Base-by-base conservation (phyloP, 2,888 invertebrate genomes). In the Apoderus coryli region DNA sequence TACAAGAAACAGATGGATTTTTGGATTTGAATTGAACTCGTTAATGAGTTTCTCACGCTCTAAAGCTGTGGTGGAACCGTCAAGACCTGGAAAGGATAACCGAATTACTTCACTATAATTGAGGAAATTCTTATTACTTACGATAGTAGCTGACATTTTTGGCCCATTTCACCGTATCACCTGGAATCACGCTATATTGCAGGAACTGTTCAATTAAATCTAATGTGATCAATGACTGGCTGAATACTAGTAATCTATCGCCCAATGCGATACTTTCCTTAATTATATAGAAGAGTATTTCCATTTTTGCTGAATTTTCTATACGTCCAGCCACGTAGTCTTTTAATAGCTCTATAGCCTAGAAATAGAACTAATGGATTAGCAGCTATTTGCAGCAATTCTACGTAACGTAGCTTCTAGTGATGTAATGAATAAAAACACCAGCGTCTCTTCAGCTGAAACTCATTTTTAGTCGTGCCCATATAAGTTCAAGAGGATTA, bases 31-130 rank as follows among this genome's bases (percentile, higher is more conserved):
- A 53, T 98, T 98, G 57, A 96, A 98, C 53, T 89, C 86, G 56
- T 92, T 90, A 37, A 98, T 95, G 13, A 96, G 65, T 52, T 88
- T 88, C 56, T 98, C 96, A 36, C 98, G 65, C 53, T 98, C 98
- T 37, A 84, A 64, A 1, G 90, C 89, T 42, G 84, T 78, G 0
- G 96, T 98, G 19, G 89, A 88, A 13, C 98, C 98, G 59, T 98
- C 96, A 43, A 98, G 64, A 35, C 89, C 82, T 82, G 45, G 15
- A 56, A 56, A 39, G 37, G 25, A 32, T 13, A 38, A 33, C 12
- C 11, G 24, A 10, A 10, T 10, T 24, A 9, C 5, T 24, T 24
- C 10, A 24, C 10, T 24, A 9, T 10, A n/a, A n/a, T n/a, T n/a
- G n/a, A n/a, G 29, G 14, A 15, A 10, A n/a, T n/a, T n/a, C n/a